Evolutionary conservation across 2,113 vertebrate genomes (phyloP).

Genomic region (Aspidoscelis tigris): DNA sequence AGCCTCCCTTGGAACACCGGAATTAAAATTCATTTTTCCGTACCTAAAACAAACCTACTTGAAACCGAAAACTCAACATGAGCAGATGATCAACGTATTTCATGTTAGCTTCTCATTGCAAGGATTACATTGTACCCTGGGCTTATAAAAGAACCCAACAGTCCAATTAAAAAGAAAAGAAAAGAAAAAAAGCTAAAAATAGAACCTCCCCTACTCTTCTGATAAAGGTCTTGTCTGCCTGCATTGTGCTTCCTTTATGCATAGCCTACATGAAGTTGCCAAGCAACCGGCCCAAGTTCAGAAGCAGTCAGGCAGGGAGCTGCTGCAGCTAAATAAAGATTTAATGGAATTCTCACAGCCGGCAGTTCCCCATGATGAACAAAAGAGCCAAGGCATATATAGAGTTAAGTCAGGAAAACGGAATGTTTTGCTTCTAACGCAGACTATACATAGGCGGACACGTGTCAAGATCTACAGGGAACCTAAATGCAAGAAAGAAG

Average conservation of each 20-base stretch:
- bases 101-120: constrained; percentile 20
- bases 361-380: constrained; percentile 26
- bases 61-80: constrained; percentile 5
- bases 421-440: constrained; percentile 33
- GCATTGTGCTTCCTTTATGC: constrained; percentile 36
- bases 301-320: constrained; percentile 62
- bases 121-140: neutral
- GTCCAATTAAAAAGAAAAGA: constrained; percentile 38
- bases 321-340: constrained; percentile 41
- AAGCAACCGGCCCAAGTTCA: constrained; percentile 57
- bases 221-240: constrained; percentile 30
- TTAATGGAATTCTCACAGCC: constrained; percentile 31
- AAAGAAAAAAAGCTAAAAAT: constrained; percentile 19
- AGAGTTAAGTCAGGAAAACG: constrained; percentile 25
- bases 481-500: neutral
- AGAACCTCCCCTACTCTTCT: constrained; percentile 44
- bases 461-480: constrained; percentile 11
- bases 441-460: neutral
- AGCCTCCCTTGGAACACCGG: neutral
- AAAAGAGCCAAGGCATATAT: neutral
- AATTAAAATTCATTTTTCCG: neutral
- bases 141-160: constrained; percentile 23
- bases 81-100: neutral
- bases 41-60: neutral
- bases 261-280: constrained; percentile 54